Evolutionary conservation across 1,140 invertebrate genomes (phyloP), one percentile per base, ranked within the genome.

Genomic region (Coptotermes formosanus): DNA sequence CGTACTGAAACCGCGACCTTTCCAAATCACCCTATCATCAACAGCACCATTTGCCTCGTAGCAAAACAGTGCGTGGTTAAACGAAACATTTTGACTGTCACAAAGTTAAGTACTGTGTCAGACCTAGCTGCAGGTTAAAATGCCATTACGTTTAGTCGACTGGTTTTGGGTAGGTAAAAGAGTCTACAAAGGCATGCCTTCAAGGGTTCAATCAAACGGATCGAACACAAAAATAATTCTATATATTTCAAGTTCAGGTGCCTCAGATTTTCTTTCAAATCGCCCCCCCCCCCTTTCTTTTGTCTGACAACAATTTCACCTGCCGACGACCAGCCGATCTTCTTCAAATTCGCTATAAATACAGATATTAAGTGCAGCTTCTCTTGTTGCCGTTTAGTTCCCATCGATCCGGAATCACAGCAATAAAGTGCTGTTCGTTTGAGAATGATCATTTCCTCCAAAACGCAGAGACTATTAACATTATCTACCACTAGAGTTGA

Each of bases 21-120:
- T 11, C n/a, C n/a, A 2, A 64, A 75, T 75, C n/a, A 75, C 64
- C 64, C 25, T 75, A 30, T 75, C 25, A 75, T 75, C 64, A 64
- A 25, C 59, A 25, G 59, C 7, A 23, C 59, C 25, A 75, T 75
- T 75, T 75, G 64, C 64, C 64, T 75, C n/a, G 16, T 25, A 75
- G 64, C 25, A 30, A 23, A 75, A 75, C 3, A n/a, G 64, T 75
- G 64, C 59, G 59, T 64, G 59, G 12, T n/a, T 75, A 30, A 75
- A 75, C 64, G 64, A 75, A 75, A 75, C 64, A 75, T 75, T 38
- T 75, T 75, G 64, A 75, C 25, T 75, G n/a, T 75, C 25, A 30
- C 7, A 75, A 30, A 30, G n/a, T 75, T n/a, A 75, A 75, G 64
- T 4, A 9, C 64, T 30, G n/a, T n/a, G 7, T 75, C 64, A 7